A percentile compares a stretch with the other conserved stretches of the same genome.
These are phyloP conservation scores for Amphimedon queenslandica DNA, from an alignment of 37 sponge, comb jelly and placozoan genomes.

Conservation along the genomic window DNA sequence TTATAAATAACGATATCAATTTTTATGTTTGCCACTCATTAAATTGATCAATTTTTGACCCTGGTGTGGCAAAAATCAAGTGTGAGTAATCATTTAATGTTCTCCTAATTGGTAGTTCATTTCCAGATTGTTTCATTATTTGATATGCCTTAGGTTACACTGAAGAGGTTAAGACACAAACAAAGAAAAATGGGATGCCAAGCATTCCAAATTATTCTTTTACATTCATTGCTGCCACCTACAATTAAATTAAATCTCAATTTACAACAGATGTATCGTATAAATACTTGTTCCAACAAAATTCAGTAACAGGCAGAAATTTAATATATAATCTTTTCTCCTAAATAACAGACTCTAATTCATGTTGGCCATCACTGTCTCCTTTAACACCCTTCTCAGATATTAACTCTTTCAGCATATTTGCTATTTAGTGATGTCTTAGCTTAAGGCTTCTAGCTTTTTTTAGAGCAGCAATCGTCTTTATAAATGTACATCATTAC, in stretches of 20 bases:
- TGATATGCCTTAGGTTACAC: constrained; percentile 12
- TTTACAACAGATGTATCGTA: neutral
- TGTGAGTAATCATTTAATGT: constrained; percentile 57
- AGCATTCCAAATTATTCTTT: neutral
- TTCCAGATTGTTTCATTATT: neutral
- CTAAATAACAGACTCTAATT: neutral
- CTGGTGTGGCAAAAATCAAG: constrained; percentile 17
- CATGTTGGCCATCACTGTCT: neutral
- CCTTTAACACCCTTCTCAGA: neutral
- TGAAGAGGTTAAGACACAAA: constrained; percentile 16
- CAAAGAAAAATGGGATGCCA: constrained; percentile 21
- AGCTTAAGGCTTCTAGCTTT: neutral
- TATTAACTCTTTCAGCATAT: neutral
- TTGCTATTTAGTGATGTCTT: neutral
- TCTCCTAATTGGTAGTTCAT: constrained; percentile 37
- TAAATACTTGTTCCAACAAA: constrained; percentile 7
- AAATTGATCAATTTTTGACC: constrained; percentile 23
- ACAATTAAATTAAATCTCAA: neutral
- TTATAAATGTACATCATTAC: neutral
- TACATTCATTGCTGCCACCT: neutral
- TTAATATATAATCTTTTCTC: neutral
- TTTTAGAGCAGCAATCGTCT: neutral
- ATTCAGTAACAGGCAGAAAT: neutral
- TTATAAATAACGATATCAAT: neutral
- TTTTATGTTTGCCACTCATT: constrained; percentile 35